Base-by-base conservation (phyloP, 1,140 invertebrate species). In the Zaprionus vittiger region DNA sequence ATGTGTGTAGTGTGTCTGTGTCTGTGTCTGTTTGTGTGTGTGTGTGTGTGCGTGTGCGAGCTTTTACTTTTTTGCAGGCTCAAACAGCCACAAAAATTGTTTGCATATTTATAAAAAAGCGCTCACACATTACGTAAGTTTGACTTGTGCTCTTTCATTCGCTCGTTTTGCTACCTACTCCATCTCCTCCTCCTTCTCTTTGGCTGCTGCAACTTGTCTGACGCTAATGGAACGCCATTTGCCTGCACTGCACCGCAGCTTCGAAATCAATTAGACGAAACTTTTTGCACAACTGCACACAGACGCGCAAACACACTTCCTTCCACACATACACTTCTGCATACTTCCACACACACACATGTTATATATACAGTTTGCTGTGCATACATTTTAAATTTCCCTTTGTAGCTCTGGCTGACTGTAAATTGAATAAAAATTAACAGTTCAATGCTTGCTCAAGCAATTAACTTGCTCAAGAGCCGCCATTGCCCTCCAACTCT, bases 181-280 rank as follows among this genome's bases (percentile, higher is more conserved):
- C 47, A 52, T 2, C 9, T 49, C 54, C 57, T 61, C 52, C 64
- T 64, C 49, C 20, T 26, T 2, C 28, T 63, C 12, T 70, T 68
- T 47, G 47, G 1, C 31, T 31, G 64, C 62, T 61, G 62, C 47
- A 57, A 70, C 81, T 77, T 81, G 70, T 66, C 68, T 76, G 85
- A 70, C 63, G 85, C 81, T 89, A 89, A 89, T 89, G 85, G 85
- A 91, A 73, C 72, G 52, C 81, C 85, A 89, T 89, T 89, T 90
- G 79, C 65, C 71, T 73, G 74, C 78, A 74, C 47, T 73, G 44
- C 56, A 73, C 24, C 64, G 66, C 60, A 49, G 77, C 79, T 90
- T 75, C 72, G 41, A 84, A 89, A 89, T 89, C 84, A 89, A 90
- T 89, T 89, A 89, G 84, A 87, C 67, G 47, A 79, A 87, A 84